Percentiles rank a stretch among this genome's conserved stretches.
Evolutionary conservation across 2,888 invertebrate genomes (phyloP).

Genomic region (Harmothoe impar): DNA sequence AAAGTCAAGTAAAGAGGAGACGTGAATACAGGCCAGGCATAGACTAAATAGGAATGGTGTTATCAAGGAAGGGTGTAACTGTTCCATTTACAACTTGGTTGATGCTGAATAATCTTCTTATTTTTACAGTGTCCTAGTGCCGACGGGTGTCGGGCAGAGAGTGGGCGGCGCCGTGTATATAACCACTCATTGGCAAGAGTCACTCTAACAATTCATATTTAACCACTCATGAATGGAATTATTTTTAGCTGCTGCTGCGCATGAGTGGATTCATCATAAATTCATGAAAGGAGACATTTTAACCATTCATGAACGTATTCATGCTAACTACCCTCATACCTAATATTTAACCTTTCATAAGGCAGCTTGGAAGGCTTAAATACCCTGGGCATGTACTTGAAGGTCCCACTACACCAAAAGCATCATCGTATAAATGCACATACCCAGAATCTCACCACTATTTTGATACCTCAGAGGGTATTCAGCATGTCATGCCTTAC

Average conservation of each 20-base stretch:
- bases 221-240: slow-evolving; percentile 10
- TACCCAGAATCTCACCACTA: neutral
- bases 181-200: neutral
- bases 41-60: too few relatives aligned
- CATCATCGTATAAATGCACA: neutral
- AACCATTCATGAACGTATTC: slow-evolving; percentile 1
- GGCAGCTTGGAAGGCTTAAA: slow-evolving; percentile 29
- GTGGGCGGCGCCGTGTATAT: slow-evolving; percentile 22
- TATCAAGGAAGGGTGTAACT: too few relatives aligned
- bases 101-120: neutral
- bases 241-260: neutral
- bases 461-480: neutral
- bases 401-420: neutral
- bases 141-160: neutral
- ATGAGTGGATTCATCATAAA: too few relatives aligned
- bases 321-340: neutral
- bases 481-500: too few relatives aligned
- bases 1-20: too few relatives aligned
- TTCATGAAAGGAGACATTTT: slow-evolving; percentile 7
- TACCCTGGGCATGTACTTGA: slow-evolving; percentile 24
- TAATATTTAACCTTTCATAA: neutral
- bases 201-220: too few relatives aligned
- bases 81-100: neutral
- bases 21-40: too few relatives aligned
- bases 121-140: slow-evolving; percentile 2